phyloP scores from a whole-genome alignment of 2,888 invertebrate genomes.

The Tethea ocularis region DNA sequence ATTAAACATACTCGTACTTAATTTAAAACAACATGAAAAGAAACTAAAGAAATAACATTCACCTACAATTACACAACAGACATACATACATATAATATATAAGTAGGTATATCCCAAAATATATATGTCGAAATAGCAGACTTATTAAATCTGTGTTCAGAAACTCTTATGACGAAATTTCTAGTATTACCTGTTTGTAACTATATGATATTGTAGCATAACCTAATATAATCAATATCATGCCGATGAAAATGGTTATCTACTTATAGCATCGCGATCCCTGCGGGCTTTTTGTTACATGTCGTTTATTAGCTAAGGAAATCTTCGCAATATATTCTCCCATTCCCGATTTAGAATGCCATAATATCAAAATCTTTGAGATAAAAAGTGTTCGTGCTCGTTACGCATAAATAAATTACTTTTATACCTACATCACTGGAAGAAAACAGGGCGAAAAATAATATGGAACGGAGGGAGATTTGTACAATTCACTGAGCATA shows the following conservation, averaged over 20 bases:
- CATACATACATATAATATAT: too few relatives aligned
- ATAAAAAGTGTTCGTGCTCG: slow-evolving; percentile 3
- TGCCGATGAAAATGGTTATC: neutral
- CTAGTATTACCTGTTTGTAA: too few relatives aligned
- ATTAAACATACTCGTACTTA: too few relatives aligned
- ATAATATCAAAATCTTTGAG: slow-evolving; percentile 2
- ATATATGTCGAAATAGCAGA: too few relatives aligned
- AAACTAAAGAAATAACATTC: too few relatives aligned
- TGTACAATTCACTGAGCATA: slow-evolving; percentile 9
- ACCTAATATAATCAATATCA: neutral
- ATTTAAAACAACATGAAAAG: too few relatives aligned
- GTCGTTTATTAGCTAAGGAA: neutral
- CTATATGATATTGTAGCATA: neutral
- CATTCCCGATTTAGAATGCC: neutral
- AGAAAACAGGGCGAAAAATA: slow-evolving; percentile 6
- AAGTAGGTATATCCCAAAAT: too few relatives aligned
- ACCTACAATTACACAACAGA: too few relatives aligned
- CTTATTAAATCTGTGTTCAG: neutral
- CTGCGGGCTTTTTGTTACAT: neutral
- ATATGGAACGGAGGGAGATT: neutral
- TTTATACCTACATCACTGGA: slow-evolving; percentile 9
- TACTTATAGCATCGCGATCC: neutral
- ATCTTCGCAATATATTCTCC: neutral
- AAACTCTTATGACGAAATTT: too few relatives aligned
- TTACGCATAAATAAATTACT: slow-evolving; percentile 8